Percentiles rank a stretch among this genome's conserved stretches.
These are phyloP conservation scores for Cheilosia vulpina DNA, from an alignment of 2,888 invertebrate species.

Conservation along the genomic window DNA sequence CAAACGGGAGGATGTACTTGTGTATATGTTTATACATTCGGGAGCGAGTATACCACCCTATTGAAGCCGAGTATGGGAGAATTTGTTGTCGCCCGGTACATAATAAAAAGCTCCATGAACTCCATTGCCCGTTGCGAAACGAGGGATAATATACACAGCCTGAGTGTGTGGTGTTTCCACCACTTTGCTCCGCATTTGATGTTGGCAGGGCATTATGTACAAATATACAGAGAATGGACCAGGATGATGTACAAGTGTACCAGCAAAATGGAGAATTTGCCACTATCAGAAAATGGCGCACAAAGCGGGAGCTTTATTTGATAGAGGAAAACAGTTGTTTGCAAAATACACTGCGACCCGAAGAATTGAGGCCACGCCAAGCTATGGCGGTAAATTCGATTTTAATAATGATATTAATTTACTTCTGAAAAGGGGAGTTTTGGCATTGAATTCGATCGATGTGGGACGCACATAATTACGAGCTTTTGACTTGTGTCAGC, in stretches of 20 bases:
- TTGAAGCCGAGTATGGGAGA: slow-evolving; percentile 28
- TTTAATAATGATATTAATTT: slow-evolving; percentile 4
- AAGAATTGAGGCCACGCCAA: slow-evolving; percentile 12
- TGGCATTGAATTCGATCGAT: background rate
- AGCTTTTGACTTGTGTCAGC: background rate
- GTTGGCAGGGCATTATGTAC: slow-evolving; percentile 56
- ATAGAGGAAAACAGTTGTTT: slow-evolving; percentile 36
- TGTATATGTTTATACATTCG: slow-evolving; percentile 16
- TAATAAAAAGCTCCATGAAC: slow-evolving; percentile 74
- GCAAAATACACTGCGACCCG: slow-evolving; percentile 32
- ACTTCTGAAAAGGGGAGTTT: background rate
- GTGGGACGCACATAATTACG: background rate
- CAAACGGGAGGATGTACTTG: slow-evolving; percentile 30
- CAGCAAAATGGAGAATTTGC: slow-evolving; percentile 34
- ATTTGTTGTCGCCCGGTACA: slow-evolving; percentile 69
- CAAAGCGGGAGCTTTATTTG: slow-evolving; percentile 63
- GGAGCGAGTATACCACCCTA: background rate
- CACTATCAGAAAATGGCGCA: slow-evolving; percentile 47
- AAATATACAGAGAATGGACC: slow-evolving; percentile 52
- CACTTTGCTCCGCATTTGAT: slow-evolving; percentile 10
- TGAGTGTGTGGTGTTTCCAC: slow-evolving; percentile 1
- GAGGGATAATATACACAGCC: slow-evolving; percentile 64
- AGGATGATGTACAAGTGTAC: slow-evolving; percentile 51
- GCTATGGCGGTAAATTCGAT: background rate
- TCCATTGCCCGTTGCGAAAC: slow-evolving; percentile 64